phyloP scores from a whole-genome alignment of 2,888 invertebrate genomes.

The Cylloceria caligata region DNA sequence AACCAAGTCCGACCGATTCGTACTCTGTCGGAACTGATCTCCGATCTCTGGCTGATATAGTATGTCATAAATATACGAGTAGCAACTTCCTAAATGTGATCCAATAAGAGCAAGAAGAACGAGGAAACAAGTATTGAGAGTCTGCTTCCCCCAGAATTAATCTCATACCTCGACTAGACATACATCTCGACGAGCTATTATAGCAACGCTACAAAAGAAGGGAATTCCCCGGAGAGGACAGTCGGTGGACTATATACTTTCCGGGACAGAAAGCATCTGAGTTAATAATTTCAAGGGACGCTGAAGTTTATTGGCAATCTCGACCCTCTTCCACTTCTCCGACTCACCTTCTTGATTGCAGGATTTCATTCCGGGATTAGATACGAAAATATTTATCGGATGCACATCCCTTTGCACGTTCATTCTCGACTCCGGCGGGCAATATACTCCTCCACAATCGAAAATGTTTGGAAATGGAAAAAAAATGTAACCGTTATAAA shows the following conservation, averaged over 20 bases:
- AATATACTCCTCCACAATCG: background rate
- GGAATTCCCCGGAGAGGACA: constrained; percentile 19
- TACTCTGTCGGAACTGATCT: background rate
- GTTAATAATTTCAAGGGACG: constrained; percentile 34
- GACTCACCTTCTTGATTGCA: background rate
- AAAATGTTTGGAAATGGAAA: background rate
- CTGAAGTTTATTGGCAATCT: constrained; percentile 25
- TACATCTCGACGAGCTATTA: background rate
- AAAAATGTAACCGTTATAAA: background rate
- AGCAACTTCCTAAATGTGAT: constrained; percentile 18
- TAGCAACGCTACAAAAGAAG: background rate
- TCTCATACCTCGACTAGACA: background rate
- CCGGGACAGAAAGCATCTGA: constrained; percentile 4
- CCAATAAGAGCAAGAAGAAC: constrained; percentile 5
- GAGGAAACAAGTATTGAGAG: background rate
- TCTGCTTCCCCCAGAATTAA: constrained; percentile 21
- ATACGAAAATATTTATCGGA: constrained; percentile 28
- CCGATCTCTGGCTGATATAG: background rate
- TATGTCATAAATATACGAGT: too few relatives aligned
- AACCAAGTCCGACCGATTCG: background rate
- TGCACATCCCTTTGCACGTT: background rate
- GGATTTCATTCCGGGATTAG: constrained; percentile 9
- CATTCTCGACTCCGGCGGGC: background rate
- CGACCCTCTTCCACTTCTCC: constrained; percentile 5
- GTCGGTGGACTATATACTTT: constrained; percentile 7